Base-by-base conservation (phyloP, 2,888 invertebrate genomes). In the Drosophila diplacantha region DNA sequence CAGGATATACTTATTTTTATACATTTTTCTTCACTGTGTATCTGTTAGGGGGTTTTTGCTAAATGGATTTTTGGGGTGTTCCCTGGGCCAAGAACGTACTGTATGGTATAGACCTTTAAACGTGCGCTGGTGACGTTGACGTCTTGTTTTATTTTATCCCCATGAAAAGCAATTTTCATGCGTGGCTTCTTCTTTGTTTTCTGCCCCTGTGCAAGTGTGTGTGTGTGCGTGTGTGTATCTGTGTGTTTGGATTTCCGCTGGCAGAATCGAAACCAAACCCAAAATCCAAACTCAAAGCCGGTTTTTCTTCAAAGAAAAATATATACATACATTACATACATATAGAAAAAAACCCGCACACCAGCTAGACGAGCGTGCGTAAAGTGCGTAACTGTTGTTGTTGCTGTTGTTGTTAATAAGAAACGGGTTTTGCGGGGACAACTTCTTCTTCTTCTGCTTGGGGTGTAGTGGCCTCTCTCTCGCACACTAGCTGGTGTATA, bases 101-200 rank as follows among this genome's bases (percentile, higher is more conserved):
- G 20, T 18, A 18, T 18, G 43, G 43, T 29, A 29, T 29, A 44
- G 44, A 44, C 44, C 44, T 44, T 18, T 44, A 44, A 44, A 29
- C 44, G 44, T 29, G 44, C 54, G 58, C 47, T 73, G 79, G 72
- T 75, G 76, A 75, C 79, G 75, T 81, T 77, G 77, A 78, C 76
- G 64, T 82, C 77, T 76, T 74, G 62, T 56, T 70, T 70, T 69
- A 53, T 70, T 55, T 67, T 61, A 62, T 71, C 71, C 68, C 62
- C 77, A 72, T 74, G 81, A 74, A 78, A 82, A 82, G 81, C 81
- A 80, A 80, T 78, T 78, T 78, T 78, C 78, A 78, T 78, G 83
- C 78, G 83, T 78, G 78, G 83, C 78, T 82, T 78, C 83, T 77
- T 76, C 77, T 81, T 75, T 68, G 67, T 80, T 72, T 63, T 39